These are phyloP conservation scores for Teleogryllus oceanicus DNA, from an alignment of 2,888 invertebrate genomes.

Conservation along the genomic window DNA sequence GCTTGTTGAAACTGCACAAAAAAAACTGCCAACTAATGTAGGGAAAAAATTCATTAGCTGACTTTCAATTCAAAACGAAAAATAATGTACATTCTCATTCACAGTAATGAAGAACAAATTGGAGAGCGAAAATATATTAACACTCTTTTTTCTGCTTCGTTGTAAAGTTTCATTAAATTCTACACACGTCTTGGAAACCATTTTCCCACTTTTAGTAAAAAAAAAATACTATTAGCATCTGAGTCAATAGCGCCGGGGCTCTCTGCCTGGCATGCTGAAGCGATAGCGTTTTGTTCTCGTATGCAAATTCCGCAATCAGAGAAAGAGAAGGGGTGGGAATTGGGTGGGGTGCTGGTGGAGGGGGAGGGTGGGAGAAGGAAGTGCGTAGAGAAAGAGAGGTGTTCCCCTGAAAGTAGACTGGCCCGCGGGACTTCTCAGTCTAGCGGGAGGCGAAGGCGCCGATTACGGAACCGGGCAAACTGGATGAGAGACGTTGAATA, in stretches of 20 bases:
- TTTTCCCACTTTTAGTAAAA: not conserved
- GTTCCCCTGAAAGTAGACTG: not conserved
- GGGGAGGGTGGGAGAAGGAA: not conserved
- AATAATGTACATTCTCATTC: conserved; percentile 8
- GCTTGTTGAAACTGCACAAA: conserved; percentile 1
- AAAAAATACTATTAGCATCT: too few species aligned
- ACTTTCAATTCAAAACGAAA: conserved; percentile 18
- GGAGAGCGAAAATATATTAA: not conserved
- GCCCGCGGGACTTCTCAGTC: not conserved
- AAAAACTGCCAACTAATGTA: not conserved
- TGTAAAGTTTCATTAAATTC: conserved; percentile 1
- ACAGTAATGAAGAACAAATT: not conserved
- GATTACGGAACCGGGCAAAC: too few species aligned
- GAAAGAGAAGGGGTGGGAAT: not conserved
- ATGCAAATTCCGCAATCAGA: not conserved
- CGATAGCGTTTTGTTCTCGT: not conserved
- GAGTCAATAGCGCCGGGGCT: too few species aligned
- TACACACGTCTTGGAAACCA: not conserved
- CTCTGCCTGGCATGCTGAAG: not conserved
- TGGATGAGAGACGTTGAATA: too few species aligned
- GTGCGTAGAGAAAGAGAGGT: not conserved
- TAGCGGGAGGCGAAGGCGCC: not conserved
- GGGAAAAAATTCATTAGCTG: conserved; percentile 1
- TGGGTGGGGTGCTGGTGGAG: not conserved
- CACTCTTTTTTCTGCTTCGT: not conserved